Evolutionary conservation across 2,113 vertebrate genomes (phyloP).

Genomic region (Ameiurus melas): DNA sequence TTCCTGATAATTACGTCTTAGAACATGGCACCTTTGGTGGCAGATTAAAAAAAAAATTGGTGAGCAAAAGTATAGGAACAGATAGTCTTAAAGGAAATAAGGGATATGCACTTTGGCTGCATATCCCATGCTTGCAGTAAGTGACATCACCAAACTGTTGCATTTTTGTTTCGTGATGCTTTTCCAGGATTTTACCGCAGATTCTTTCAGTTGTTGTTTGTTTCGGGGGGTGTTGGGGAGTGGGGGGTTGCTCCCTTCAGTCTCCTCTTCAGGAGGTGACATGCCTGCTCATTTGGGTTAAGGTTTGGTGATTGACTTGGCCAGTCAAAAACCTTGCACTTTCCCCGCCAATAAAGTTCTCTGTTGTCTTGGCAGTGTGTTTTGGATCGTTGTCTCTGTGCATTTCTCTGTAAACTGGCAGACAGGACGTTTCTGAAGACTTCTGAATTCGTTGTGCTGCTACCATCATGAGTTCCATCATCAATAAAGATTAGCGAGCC

Average conservation of each 20-base stretch:
- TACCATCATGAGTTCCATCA: not conserved
- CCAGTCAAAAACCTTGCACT: constrained; percentile 1
- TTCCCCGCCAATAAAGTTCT: no score
- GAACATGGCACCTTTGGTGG: no score
- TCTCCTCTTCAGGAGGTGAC: not conserved
- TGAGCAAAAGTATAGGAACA: not conserved
- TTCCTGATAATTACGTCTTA: not conserved
- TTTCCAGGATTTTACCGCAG: not conserved
- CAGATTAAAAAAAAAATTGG: no score
- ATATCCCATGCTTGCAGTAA: not conserved
- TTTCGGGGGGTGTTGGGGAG: not conserved
- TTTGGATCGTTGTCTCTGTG: not conserved
- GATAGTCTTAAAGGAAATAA: not conserved
- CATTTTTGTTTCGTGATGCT: not conserved
- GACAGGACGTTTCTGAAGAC: not conserved
- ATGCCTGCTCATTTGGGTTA: not conserved
- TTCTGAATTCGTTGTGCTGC: not conserved
- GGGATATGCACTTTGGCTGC: no score
- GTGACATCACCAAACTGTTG: not conserved
- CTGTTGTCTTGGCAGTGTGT: not conserved
- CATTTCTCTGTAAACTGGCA: not conserved
- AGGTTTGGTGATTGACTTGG: not conserved
- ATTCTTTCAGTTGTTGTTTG: not conserved
- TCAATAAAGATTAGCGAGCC: constrained; percentile 8
- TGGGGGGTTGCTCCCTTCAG: not conserved